Conservation (phyloP, 2,113 vertebrate genomes). For the Gallinago paraguaiae region DNA sequence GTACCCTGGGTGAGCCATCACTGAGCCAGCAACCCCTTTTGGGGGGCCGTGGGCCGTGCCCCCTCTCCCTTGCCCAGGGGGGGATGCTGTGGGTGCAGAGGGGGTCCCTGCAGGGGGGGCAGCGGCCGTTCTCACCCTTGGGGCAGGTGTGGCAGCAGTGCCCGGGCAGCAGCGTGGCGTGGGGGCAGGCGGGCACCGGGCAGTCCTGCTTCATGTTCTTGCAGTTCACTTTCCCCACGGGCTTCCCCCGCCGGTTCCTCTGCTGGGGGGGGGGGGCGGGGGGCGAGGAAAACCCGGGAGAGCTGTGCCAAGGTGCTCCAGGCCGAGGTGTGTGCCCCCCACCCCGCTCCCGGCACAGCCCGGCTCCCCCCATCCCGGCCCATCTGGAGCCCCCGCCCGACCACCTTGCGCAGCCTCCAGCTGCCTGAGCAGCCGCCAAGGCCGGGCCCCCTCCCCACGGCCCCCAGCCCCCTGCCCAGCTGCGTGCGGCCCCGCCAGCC, state of each 20-base stretch:
- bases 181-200: conserved; percentile 79
- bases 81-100: neutral
- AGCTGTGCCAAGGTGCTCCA: neutral
- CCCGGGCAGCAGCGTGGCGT: conserved; percentile 85
- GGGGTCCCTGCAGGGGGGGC: neutral
- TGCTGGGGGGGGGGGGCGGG: neutral
- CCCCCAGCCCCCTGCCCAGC: conserved; percentile 26
- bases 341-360: neutral
- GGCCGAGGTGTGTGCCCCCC: neutral
- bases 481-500: neutral
- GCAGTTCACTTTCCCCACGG: conserved; percentile 52
- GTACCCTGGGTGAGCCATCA: neutral
- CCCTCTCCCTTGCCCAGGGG: rapidly evolving
- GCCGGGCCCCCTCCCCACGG: neutral
- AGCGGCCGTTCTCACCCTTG: conserved; percentile 75
- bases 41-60: rapidly evolving
- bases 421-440: conserved; percentile 11
- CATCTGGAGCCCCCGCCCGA: neutral
- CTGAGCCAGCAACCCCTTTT: neutral
- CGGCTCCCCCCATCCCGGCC: neutral
- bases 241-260: conserved; percentile 50
- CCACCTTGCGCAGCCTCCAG: conserved; percentile 29
- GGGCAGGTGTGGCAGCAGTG: conserved; percentile 93
- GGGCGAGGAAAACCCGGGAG: neutral
- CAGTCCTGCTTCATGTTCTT: conserved; percentile 94